Conservation (phyloP, 2,888 invertebrate species). For the Drosophila gaucha region DNA sequence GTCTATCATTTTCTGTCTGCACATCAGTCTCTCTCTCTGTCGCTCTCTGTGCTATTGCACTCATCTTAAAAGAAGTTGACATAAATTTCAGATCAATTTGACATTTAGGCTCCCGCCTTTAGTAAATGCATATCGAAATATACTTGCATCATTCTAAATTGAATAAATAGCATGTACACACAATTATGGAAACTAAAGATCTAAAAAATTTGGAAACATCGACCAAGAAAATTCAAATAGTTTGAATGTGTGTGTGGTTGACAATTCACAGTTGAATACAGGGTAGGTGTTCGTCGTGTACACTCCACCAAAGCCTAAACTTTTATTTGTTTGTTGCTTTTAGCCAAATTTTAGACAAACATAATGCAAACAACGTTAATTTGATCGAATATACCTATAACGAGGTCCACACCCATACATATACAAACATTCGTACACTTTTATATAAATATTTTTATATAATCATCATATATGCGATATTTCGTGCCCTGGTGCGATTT, state of each 20-base stretch:
- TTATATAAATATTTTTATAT: conserved; percentile 30
- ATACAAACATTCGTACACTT: conserved; percentile 6
- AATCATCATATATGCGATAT: conserved; percentile 53
- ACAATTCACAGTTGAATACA: neutral
- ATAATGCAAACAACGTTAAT: conserved; percentile 68
- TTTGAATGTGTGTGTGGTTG: neutral
- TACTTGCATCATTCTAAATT: too few relatives aligned
- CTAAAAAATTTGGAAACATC: neutral
- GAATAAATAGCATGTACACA: too few relatives aligned
- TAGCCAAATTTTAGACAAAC: conserved; percentile 52
- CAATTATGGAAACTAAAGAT: neutral
- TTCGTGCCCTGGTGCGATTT: conserved; percentile 72
- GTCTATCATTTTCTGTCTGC: too few relatives aligned
- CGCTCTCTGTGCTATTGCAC: too few relatives aligned
- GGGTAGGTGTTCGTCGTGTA: neutral
- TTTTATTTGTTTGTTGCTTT: conserved; percentile 43
- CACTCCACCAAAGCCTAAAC: neutral
- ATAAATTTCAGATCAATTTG: too few relatives aligned
- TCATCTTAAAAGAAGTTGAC: too few relatives aligned
- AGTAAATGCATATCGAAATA: too few relatives aligned
- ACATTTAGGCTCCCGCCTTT: too few relatives aligned
- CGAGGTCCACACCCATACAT: conserved; percentile 14
- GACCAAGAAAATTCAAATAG: neutral
- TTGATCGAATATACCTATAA: conserved; percentile 60
- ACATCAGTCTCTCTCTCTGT: too few relatives aligned